phyloP scores from a whole-genome alignment of 2,888 invertebrate genomes.

The Platycheirus albimanus region DNA sequence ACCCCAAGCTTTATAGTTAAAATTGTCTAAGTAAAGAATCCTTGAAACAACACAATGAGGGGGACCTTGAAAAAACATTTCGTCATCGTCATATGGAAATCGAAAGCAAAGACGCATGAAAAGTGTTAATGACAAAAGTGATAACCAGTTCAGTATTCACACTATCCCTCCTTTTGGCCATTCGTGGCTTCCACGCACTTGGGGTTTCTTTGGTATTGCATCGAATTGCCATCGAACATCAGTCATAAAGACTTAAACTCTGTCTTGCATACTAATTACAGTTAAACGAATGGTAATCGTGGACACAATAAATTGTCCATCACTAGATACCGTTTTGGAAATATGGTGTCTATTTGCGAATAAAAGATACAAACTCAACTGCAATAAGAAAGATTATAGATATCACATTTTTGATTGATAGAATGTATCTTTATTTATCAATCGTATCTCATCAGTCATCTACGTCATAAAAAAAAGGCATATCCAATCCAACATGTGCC shows the following conservation, averaged over 20 bases:
- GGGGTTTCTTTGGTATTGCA: slow-evolving; percentile 56
- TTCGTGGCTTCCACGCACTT: slow-evolving; percentile 9
- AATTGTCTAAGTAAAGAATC: slow-evolving; percentile 30
- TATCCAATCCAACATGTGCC: too few relatives aligned
- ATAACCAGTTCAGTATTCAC: too few relatives aligned
- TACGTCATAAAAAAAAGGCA: too few relatives aligned
- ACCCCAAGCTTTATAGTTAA: slow-evolving; percentile 55
- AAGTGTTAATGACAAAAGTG: not conserved
- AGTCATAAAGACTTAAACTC: not conserved
- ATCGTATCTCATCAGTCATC: too few relatives aligned
- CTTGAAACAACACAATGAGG: slow-evolving; percentile 31
- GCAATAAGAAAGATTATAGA: too few relatives aligned
- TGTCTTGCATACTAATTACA: slow-evolving; percentile 56
- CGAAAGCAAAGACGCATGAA: slow-evolving; percentile 42
- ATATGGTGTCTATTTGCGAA: too few relatives aligned
- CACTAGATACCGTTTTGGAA: slow-evolving; percentile 5
- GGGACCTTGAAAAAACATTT: slow-evolving; percentile 44
- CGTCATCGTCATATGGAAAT: too few relatives aligned
- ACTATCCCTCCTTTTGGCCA: not conserved
- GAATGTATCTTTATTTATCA: too few relatives aligned
- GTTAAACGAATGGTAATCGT: slow-evolving; percentile 31
- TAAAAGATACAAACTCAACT: too few relatives aligned
- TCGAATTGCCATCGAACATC: slow-evolving; percentile 34
- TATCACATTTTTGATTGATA: too few relatives aligned
- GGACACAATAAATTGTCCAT: slow-evolving; percentile 44